Evolutionary conservation across 2,113 vertebrate species (phyloP).

Genomic region (Saccopteryx bilineata): DNA sequence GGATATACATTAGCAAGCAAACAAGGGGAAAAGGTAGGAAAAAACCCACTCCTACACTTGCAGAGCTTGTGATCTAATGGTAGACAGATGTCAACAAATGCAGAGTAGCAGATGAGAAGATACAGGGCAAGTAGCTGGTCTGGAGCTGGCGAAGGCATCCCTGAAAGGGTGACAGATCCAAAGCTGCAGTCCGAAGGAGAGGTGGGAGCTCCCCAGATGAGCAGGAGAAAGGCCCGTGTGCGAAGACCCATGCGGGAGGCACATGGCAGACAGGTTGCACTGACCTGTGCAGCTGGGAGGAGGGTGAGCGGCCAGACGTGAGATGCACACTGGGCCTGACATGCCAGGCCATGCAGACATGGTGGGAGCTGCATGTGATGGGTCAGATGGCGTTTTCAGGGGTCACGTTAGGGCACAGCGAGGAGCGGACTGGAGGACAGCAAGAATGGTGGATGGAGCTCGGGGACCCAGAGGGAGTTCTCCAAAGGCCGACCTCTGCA

Average conservation of each 20-base stretch:
- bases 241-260: background rate
- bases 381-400: background rate
- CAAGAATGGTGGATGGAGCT: background rate
- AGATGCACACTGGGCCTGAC: fast-evolving
- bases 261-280: background rate
- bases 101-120: background rate
- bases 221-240: background rate
- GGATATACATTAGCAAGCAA: background rate
- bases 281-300: background rate
- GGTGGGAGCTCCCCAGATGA: too few species aligned
- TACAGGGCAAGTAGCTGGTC: background rate
- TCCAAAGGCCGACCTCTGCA: background rate
- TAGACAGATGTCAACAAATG: background rate
- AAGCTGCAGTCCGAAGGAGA: background rate
- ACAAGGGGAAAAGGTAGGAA: background rate
- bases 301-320: background rate
- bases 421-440: background rate
- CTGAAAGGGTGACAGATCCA: background rate
- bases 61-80: background rate
- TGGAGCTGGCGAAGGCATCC: background rate
- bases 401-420: background rate
- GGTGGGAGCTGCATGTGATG: background rate
- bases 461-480: background rate
- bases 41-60: background rate
- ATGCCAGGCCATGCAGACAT: background rate